These are phyloP conservation scores for Emmelina monodactyla DNA, from an alignment of 2,888 invertebrate genomes.

Conservation along the genomic window DNA sequence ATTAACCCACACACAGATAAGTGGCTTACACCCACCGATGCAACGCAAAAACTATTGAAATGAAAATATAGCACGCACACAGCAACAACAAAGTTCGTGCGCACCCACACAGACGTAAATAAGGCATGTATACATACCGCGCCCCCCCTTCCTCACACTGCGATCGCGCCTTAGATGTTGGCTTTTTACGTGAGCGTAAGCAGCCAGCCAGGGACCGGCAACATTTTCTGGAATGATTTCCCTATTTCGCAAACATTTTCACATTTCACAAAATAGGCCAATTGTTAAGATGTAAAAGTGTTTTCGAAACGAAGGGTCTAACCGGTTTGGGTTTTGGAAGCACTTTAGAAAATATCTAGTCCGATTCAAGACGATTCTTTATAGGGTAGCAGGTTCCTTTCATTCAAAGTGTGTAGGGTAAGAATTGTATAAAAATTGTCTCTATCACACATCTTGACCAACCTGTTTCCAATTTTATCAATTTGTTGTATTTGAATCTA, in stretches of 20 bases:
- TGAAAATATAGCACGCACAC: conserved; percentile 57
- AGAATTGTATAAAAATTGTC: conserved; percentile 25
- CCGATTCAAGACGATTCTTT: conserved; percentile 22
- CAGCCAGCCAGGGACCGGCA: conserved; percentile 32
- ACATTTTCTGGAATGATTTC: conserved; percentile 40
- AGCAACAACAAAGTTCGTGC: conserved; percentile 18
- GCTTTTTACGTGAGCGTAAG: conserved; percentile 62
- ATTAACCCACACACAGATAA: conserved; percentile 47
- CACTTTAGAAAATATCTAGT: too few relatives aligned
- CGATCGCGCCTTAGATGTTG: conserved; percentile 58
- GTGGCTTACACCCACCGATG: conserved; percentile 36
- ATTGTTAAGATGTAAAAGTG: too few relatives aligned
- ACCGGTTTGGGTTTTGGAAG: too few relatives aligned
- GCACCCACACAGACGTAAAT: conserved; percentile 27
- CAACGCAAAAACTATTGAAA: conserved; percentile 61
- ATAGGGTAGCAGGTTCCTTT: conserved; percentile 31
- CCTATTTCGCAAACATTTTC: too few relatives aligned
- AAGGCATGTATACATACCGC: conserved; percentile 41
- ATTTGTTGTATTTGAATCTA: conserved; percentile 21
- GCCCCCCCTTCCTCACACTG: conserved; percentile 22
- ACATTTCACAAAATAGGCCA: too few relatives aligned
- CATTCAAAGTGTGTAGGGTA: conserved; percentile 21
- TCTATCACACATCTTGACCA: conserved; percentile 24
- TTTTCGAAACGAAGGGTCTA: too few relatives aligned
- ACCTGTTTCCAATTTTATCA: conserved; percentile 26